A percentile compares a stretch with the other conserved stretches of the same genome.
Conservation (phyloP, 2,888 invertebrate species). For the Rugalucina vietnamica region DNA sequence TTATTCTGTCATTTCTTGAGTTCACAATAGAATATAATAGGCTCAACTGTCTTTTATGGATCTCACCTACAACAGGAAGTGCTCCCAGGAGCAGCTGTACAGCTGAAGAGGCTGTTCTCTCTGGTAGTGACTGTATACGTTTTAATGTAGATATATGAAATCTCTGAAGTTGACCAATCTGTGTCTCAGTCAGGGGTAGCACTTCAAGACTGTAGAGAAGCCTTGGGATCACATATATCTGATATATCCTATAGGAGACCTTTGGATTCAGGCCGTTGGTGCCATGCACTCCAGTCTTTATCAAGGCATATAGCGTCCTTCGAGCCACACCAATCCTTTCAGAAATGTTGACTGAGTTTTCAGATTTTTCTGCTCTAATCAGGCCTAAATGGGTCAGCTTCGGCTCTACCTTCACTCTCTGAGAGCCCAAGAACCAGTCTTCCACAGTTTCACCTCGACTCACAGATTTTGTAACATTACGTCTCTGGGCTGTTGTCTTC, state of each 20-base stretch:
- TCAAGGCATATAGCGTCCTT: background rate
- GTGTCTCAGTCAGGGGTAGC: background rate
- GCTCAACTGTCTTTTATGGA: constrained; percentile 25
- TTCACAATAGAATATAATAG: background rate
- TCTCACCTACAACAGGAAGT: constrained; percentile 3
- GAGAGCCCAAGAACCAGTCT: background rate
- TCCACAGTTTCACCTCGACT: background rate
- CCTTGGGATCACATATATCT: background rate
- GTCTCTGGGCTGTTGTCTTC: background rate
- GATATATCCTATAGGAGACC: constrained; percentile 11
- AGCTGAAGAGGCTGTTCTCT: constrained; percentile 3
- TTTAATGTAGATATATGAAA: constrained; percentile 10
- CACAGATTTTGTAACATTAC: background rate
- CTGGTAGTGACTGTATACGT: background rate
- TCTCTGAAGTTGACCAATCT: background rate
- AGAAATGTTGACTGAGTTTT: background rate
- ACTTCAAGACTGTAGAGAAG: constrained; percentile 4
- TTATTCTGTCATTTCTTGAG: background rate
- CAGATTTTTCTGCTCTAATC: background rate
- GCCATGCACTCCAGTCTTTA: constrained; percentile 3
- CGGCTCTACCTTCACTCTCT: background rate
- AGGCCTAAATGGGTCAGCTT: constrained; percentile 15
- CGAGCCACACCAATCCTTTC: background rate
- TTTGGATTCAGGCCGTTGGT: constrained; percentile 15
- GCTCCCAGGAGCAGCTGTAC: constrained; percentile 17